Evolutionary conservation across 2,888 invertebrate genomes (phyloP).

Genomic region (Nebria salina): DNA sequence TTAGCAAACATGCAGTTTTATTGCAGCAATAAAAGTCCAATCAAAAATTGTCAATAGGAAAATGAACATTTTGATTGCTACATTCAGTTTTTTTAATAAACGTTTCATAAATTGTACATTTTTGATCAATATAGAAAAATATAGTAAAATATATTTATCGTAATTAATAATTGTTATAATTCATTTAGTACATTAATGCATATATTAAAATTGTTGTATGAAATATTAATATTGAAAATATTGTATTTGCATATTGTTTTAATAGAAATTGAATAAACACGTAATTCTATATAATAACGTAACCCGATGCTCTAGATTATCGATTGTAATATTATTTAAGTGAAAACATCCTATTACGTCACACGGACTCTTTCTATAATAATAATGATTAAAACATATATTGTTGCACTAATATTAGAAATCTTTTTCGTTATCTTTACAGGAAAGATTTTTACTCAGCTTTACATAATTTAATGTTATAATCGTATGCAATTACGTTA

Average conservation of each 20-base stretch:
- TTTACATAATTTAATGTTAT: not conserved
- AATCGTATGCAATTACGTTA: not conserved
- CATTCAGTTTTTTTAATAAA: not conserved
- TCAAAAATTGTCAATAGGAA: not conserved
- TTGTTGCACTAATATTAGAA: not conserved
- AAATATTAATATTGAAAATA: too few relatives aligned
- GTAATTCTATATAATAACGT: too few relatives aligned
- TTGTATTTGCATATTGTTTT: too few relatives aligned
- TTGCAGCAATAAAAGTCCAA: not conserved
- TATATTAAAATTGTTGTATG: too few relatives aligned
- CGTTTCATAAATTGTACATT: not conserved
- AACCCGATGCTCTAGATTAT: too few relatives aligned
- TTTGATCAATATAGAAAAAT: too few relatives aligned
- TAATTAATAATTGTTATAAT: too few relatives aligned
- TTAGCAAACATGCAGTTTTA: not conserved
- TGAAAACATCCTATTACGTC: not conserved
- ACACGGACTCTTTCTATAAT: not conserved
- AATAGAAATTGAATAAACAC: too few relatives aligned
- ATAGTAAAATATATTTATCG: too few relatives aligned
- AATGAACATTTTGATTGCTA: not conserved
- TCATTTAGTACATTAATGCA: too few relatives aligned
- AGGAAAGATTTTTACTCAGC: not conserved
- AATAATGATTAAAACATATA: not conserved
- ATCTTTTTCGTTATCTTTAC: not conserved
- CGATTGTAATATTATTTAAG: not conserved